Evolutionary conservation across 2,113 vertebrate genomes (phyloP).

Genomic region (Hystrix brachyura): DNA sequence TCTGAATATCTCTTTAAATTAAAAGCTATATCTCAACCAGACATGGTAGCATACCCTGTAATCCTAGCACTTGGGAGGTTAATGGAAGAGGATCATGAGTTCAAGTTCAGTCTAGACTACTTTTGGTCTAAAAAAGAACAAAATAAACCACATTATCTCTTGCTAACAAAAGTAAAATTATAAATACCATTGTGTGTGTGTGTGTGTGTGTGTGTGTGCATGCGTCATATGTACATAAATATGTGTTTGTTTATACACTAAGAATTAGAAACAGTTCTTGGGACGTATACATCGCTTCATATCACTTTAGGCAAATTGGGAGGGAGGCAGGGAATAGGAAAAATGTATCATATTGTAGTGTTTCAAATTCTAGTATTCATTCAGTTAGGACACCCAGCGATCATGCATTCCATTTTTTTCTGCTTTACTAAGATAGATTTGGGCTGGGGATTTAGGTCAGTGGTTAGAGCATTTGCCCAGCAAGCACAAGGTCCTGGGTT

Average conservation of each 20-base stretch:
- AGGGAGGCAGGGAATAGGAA: background rate
- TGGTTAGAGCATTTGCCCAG: no score
- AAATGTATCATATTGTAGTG: background rate
- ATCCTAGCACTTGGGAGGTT: background rate
- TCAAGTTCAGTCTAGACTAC: background rate
- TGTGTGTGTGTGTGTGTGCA: background rate
- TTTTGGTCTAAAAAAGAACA: background rate
- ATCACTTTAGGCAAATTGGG: background rate
- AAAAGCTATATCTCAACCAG: background rate
- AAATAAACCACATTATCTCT: background rate
- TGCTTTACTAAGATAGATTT: background rate
- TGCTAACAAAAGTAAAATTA: background rate
- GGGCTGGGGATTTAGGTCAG: no score
- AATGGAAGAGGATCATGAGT: background rate
- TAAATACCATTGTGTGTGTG: background rate
- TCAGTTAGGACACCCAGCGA: background rate
- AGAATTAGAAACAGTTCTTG: background rate
- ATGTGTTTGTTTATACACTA: background rate
- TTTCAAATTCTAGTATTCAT: background rate
- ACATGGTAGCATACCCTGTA: background rate
- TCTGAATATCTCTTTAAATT: background rate
- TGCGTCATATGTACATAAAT: background rate
- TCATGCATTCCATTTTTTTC: background rate
- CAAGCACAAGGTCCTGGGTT: no score
- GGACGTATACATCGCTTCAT: background rate